A percentile compares a stretch with the other conserved stretches of the same genome.
Evolutionary conservation across 2,888 invertebrate species (phyloP).

Genomic region (Caenorhabditis sp.): DNA sequence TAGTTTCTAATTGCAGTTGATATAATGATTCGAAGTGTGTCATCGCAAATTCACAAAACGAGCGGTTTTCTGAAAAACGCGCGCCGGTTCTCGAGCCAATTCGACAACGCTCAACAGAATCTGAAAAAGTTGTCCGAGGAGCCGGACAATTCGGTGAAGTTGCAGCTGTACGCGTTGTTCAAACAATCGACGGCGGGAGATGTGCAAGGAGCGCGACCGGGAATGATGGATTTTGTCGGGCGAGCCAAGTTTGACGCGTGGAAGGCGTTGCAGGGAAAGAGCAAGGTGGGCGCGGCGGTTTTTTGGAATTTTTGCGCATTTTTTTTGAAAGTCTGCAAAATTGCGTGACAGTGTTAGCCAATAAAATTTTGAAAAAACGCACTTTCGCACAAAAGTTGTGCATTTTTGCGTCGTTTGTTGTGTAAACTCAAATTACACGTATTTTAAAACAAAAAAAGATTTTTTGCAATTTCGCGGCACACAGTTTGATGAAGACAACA

Average conservation of each 20-base stretch:
- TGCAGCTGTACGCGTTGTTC: constrained; percentile 75
- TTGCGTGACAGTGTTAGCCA: too few relatives aligned
- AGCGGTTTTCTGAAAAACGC: background rate
- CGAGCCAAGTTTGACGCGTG: constrained; percentile 76
- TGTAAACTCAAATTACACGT: too few relatives aligned
- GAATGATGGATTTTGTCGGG: constrained; percentile 75
- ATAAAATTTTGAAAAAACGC: too few relatives aligned
- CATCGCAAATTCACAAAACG: background rate
- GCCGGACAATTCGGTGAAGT: constrained; percentile 74
- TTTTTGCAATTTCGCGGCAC: background rate
- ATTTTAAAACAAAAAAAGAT: background rate
- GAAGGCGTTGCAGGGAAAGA: constrained; percentile 73
- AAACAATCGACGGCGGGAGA: constrained; percentile 74
- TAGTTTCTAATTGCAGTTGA: too few relatives aligned
- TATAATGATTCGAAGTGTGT: too few relatives aligned
- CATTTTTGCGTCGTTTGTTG: too few relatives aligned
- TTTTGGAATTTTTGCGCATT: constrained; percentile 7
- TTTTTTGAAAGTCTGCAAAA: background rate
- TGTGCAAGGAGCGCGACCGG: constrained; percentile 74
- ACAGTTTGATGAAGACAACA: too few relatives aligned
- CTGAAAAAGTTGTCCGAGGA: constrained; percentile 69
- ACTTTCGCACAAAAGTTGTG: too few relatives aligned
- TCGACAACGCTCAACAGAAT: constrained; percentile 61
- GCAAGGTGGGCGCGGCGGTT: constrained; percentile 71
- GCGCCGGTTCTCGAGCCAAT: constrained; percentile 13